Evolutionary conservation across 30 jellyfish, hydroid and myxozoan species (phyloP).

Genomic region (Calvadosia cruxmelitensis): DNA sequence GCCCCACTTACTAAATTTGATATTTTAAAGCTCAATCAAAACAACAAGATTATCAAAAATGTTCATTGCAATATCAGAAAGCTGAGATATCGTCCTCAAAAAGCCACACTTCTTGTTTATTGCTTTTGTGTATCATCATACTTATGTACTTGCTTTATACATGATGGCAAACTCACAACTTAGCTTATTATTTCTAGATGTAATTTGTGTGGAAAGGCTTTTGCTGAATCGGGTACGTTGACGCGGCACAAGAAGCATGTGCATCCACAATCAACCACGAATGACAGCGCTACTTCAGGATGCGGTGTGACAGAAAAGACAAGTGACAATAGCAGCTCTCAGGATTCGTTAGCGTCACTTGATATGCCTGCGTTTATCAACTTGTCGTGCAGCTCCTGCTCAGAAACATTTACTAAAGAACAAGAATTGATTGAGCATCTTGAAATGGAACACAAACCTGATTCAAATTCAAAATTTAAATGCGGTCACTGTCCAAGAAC

Average conservation of each 20-base stretch:
- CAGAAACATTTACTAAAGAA: neutral
- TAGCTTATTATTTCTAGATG: no score
- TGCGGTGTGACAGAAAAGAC: neutral
- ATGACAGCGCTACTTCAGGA: neutral
- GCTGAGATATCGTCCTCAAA: no score
- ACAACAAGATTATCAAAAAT: no score
- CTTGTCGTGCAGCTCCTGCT: neutral
- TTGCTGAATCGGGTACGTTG: slow-evolving; percentile 12
- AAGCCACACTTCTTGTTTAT: no score
- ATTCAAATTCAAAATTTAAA: slow-evolving; percentile 1
- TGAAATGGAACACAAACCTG: neutral
- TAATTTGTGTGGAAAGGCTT: slow-evolving; percentile 6
- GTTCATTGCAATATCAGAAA: no score
- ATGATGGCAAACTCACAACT: no score
- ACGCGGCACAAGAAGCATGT: slow-evolving; percentile 6
- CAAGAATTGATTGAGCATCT: neutral
- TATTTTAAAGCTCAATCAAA: no score
- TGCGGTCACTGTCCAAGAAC: slow-evolving; percentile 8
- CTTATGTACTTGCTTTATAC: no score
- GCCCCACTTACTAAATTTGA: no score
- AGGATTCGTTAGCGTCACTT: neutral
- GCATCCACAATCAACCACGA: neutral
- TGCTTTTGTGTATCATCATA: no score
- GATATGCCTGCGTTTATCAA: neutral
- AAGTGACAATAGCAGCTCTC: neutral